phyloP scores from a whole-genome alignment of 2,797 vertebrate genomes.

The Atherinosoma microstoma region DNA sequence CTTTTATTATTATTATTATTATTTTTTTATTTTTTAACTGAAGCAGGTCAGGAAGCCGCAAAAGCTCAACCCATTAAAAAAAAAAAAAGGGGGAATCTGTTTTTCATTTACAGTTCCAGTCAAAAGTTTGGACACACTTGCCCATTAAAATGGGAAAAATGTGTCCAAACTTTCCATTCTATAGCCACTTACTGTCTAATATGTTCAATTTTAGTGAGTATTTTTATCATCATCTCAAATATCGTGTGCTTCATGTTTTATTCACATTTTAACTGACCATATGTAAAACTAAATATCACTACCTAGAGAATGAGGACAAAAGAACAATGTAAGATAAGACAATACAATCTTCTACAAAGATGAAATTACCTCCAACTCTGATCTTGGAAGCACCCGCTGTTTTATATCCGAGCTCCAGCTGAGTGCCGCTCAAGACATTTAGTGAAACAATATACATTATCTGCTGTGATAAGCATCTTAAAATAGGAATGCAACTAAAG shows the following conservation, averaged over 20 bases:
- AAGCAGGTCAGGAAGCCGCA: conserved; percentile 14
- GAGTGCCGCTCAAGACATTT: conserved; percentile 40
- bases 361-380: conserved; percentile 44
- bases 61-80: conserved; percentile 20
- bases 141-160: too few relatives aligned
- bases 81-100: conserved; percentile 23
- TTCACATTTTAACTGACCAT: conserved; percentile 6
- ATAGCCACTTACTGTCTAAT: too few relatives aligned
- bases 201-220: conserved; percentile 5
- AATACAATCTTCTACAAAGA: conserved; percentile 32
- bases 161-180: too few relatives aligned
- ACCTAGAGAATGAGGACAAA: background rate
- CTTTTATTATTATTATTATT: too few relatives aligned
- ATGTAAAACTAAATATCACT: conserved; percentile 10
- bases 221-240: conserved; percentile 14
- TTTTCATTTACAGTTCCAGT: background rate
- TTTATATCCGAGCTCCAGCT: conserved; percentile 29
- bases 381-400: conserved; percentile 30
- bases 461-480: conserved; percentile 44
- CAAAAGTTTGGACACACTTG: too few relatives aligned
- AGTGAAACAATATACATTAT: conserved; percentile 51
- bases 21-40: conserved; percentile 14
- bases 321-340: conserved; percentile 20
- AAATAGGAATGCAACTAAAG: conserved; percentile 36
- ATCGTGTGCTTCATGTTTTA: conserved; percentile 2